Percentiles rank a stretch among this genome's conserved stretches.
These are phyloP conservation scores for Takifugu bimaculatus DNA, from an alignment of 2,113 vertebrate genomes.

Conservation along the genomic window DNA sequence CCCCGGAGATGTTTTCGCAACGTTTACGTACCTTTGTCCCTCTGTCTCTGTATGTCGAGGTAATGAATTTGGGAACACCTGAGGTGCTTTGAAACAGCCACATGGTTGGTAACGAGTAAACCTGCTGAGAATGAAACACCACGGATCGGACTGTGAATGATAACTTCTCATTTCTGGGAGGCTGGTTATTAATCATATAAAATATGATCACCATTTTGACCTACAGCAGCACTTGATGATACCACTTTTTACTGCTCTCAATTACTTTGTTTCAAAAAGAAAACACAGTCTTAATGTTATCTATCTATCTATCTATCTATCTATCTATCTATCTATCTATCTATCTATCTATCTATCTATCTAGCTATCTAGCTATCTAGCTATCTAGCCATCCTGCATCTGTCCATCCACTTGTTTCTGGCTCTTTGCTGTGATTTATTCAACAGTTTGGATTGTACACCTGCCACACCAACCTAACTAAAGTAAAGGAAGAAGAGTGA, in stretches of 20 bases:
- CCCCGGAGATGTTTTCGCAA: conserved; percentile 83
- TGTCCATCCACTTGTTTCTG: too few relatives aligned
- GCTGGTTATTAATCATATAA: conserved; percentile 59
- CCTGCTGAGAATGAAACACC: conserved; percentile 74
- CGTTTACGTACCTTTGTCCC: conserved; percentile 72
- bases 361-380: too few relatives aligned
- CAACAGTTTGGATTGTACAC: conserved; percentile 3
- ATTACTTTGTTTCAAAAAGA: conserved; percentile 9
- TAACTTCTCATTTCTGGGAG: conserved; percentile 49
- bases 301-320: too few relatives aligned
- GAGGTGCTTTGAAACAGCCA: conserved; percentile 79
- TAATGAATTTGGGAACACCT: conserved; percentile 83
- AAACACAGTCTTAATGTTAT: not conserved
- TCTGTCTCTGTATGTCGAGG: conserved; percentile 77
- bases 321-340: too few relatives aligned
- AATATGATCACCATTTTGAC: conserved; percentile 47
- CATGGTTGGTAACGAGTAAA: conserved; percentile 65
- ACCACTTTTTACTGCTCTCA: conserved; percentile 1
- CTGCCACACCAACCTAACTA: conserved; percentile 31
- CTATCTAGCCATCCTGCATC: too few relatives aligned
- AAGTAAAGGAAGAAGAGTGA: conserved; percentile 27
- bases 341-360: too few relatives aligned
- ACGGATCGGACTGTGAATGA: conserved; percentile 75
- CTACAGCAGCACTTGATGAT: not conserved
- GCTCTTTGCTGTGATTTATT: too few relatives aligned